Evolutionary conservation across 2,888 invertebrate species (phyloP), one percentile per base, ranked within the genome.

Genomic region (Agrilus mali): DNA sequence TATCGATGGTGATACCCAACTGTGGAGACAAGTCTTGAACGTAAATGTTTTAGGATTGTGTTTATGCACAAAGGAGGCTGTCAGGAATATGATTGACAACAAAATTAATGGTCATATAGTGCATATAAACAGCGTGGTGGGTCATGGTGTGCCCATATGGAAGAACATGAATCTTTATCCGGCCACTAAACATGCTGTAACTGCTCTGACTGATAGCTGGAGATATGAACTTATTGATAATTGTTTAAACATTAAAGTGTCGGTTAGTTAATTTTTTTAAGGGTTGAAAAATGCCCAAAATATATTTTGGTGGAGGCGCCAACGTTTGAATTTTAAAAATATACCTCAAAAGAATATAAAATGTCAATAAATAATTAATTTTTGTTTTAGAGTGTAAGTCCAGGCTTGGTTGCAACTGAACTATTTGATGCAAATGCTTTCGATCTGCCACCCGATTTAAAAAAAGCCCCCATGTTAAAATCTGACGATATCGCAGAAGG

Each of bases 1-100:
- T 1, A 39, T 45, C 8, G 50, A 50, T 20, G 59, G 59, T 4
- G 47, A 54, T 33, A 49, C 53, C 7, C 45, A 47, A 7, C 45
- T 44, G 4, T 59, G 59, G 57, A 53, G 48, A 36, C 42, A 48
- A 34, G 49, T 58, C 7, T 39, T 59, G 7, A 55, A 59, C 42
- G 52, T 55, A 10, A 59, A 59, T 43, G 45, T 59, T 1, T 33
- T 57, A 3, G 58, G 47, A 5, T 14, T 48, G 27, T 46, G 48
- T 14, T 47, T 56, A 7, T 53, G 53, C n/a, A 50, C 53, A 2
- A 41, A 52, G 17, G 50, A 55, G 45, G 53, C 53, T 8, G 36
- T 57, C 4, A 50, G 49, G 40, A 52, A 47, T 8, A 56, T 57
- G 57, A 49, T 50, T 36, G 43, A 45, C 14, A 47, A 51, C 35